phyloP scores from a whole-genome alignment of 2,797 vertebrate genomes.

The Liasis olivaceus region DNA sequence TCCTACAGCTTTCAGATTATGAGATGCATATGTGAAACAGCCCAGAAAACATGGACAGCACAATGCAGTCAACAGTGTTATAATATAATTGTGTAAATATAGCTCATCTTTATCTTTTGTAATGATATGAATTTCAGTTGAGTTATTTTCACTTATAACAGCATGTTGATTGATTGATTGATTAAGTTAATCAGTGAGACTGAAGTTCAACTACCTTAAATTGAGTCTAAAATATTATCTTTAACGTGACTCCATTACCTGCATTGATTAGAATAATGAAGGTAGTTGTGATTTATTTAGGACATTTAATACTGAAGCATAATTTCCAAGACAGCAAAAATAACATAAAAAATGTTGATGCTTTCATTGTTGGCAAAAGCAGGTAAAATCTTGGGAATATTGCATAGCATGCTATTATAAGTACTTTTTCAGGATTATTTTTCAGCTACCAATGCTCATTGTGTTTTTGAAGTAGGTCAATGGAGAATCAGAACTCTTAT shows the following conservation, averaged over 20 bases:
- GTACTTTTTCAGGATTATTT: constrained; percentile 48
- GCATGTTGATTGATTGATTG: no score
- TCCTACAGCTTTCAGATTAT: neutral
- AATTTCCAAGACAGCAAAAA: neutral
- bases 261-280: constrained; percentile 6
- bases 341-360: neutral
- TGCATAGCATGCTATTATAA: constrained; percentile 38
- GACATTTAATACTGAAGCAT: neutral
- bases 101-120: constrained; percentile 14
- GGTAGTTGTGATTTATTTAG: constrained; percentile 11
- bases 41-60: neutral
- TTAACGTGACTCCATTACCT: constrained; percentile 43
- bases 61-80: neutral
- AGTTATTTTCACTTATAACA: neutral
- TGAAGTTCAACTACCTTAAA: neutral
- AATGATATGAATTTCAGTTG: neutral
- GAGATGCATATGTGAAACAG: neutral
- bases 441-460: constrained; percentile 33
- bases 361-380: constrained; percentile 40
- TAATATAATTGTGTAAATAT: constrained; percentile 2
- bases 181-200: neutral
- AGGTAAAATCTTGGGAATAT: constrained; percentile 29
- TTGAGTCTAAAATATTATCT: neutral
- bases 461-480: constrained; percentile 38
- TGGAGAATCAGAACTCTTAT: constrained; percentile 47